phyloP scores from a whole-genome alignment of 2,113 vertebrate genomes.

The Emydocephalus ijimae region DNA sequence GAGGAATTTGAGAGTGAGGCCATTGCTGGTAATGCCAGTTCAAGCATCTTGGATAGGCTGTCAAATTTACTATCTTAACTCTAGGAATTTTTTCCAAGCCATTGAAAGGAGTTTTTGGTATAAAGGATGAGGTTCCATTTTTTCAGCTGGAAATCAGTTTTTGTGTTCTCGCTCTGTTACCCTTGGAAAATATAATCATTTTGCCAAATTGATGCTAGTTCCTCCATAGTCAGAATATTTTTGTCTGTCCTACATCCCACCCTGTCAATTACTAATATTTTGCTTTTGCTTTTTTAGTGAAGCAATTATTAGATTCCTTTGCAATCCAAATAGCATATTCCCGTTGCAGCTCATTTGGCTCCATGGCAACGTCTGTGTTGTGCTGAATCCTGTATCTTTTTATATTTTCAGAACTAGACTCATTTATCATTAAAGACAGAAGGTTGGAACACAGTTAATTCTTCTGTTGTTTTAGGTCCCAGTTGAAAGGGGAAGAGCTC shows the following conservation, averaged over 20 bases:
- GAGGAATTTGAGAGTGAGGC: neutral
- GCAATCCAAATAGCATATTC: slow-evolving; percentile 59
- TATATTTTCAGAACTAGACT: slow-evolving; percentile 52
- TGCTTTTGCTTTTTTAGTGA: slow-evolving; percentile 58
- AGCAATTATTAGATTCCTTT: slow-evolving; percentile 60
- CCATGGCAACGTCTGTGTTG: slow-evolving; percentile 65
- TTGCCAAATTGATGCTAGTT: slow-evolving; percentile 48
- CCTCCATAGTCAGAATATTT: slow-evolving; percentile 58
- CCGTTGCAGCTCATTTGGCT: slow-evolving; percentile 64
- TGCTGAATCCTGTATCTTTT: slow-evolving; percentile 65
- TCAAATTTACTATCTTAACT: neutral
- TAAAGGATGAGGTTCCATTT: slow-evolving; percentile 14
- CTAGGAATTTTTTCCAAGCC: neutral
- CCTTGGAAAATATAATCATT: slow-evolving; percentile 49
- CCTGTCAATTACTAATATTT: slow-evolving; percentile 65
- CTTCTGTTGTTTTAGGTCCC: slow-evolving; percentile 49
- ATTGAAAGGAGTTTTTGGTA: neutral
- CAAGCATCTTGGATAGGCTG: neutral
- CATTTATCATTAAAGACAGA: slow-evolving; percentile 71
- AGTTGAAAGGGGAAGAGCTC: slow-evolving; percentile 32
- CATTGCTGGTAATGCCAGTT: neutral
- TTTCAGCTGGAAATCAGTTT: slow-evolving; percentile 46
- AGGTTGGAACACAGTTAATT: slow-evolving; percentile 59
- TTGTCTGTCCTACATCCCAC: slow-evolving; percentile 40
- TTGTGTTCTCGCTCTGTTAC: slow-evolving; percentile 18